Conservation (phyloP, 2,113 vertebrate species). For the Pachypanchax playfairii region DNA sequence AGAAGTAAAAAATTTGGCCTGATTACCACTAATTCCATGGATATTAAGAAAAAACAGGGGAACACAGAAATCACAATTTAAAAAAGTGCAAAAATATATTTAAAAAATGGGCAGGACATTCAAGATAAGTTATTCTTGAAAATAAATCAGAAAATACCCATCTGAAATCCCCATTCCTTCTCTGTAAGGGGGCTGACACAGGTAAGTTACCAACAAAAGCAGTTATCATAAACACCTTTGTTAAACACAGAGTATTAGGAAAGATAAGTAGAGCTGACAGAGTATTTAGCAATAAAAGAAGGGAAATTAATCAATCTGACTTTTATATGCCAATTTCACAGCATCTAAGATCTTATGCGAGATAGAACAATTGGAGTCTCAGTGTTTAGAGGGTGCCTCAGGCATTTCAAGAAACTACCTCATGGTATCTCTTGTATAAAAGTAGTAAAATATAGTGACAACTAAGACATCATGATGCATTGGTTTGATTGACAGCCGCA, state of each 20-base stretch:
- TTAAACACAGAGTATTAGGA: neutral
- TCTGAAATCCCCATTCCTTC: too few relatives aligned
- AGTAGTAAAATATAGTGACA: too few relatives aligned
- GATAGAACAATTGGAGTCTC: neutral
- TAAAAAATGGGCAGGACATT: neutral
- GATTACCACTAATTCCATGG: too few relatives aligned
- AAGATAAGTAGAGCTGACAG: neutral
- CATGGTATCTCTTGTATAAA: neutral
- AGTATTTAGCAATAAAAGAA: neutral
- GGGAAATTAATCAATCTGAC: neutral
- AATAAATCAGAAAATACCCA: too few relatives aligned
- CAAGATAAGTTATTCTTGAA: neutral
- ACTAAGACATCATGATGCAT: neutral
- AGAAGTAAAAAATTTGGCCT: too few relatives aligned
- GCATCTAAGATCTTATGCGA: neutral
- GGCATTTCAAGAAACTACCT: neutral
- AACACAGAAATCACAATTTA: too few relatives aligned
- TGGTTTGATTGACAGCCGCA: neutral
- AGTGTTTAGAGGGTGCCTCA: neutral
- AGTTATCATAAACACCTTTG: neutral
- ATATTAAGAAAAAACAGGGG: too few relatives aligned
- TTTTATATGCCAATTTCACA: neutral
- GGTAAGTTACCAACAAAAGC: too few relatives aligned
- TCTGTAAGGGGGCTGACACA: too few relatives aligned
- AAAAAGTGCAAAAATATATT: neutral